Conservation (phyloP, 92 coral and sea anemone species). For the Pocillopora meandrina region DNA sequence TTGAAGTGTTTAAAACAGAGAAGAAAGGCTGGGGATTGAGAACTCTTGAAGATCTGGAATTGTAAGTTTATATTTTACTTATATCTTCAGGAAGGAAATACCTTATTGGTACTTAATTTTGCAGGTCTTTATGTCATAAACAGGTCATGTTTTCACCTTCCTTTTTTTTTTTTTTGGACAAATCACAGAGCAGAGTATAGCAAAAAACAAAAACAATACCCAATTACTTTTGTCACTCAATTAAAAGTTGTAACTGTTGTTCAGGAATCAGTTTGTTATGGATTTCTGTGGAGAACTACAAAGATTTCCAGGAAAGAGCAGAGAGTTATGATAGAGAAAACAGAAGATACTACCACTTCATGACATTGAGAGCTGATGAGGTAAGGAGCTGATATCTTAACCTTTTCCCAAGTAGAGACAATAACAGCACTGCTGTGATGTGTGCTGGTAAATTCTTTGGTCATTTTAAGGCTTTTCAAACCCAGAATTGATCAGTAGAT, state of each 20-base stretch:
- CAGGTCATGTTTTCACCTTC: too few relatives aligned
- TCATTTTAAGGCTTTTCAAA: too few relatives aligned
- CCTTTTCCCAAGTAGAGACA: neutral
- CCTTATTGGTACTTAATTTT: too few relatives aligned
- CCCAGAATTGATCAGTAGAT: too few relatives aligned
- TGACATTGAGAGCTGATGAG: slow-evolving; percentile 98
- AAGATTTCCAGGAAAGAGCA: slow-evolving; percentile 92
- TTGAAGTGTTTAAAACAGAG: slow-evolving; percentile 89
- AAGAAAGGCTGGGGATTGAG: slow-evolving; percentile 98
- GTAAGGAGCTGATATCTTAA: slow-evolving; percentile 27
- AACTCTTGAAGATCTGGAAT: slow-evolving; percentile 81
- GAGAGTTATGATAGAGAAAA: slow-evolving; percentile 90
- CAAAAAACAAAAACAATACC: too few relatives aligned
- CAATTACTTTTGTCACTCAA: too few relatives aligned
- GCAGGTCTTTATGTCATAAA: too few relatives aligned
- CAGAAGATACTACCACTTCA: slow-evolving; percentile 93
- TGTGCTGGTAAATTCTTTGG: too few relatives aligned
- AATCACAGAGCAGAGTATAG: too few relatives aligned
- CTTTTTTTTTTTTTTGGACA: too few relatives aligned
- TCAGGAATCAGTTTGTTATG: slow-evolving; percentile 93
- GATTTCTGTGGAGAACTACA: slow-evolving; percentile 98
- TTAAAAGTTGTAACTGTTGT: neutral
- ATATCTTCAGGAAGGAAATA: too few relatives aligned
- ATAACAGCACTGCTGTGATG: neutral
- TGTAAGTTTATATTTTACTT: slow-evolving; percentile 58